phyloP scores from a whole-genome alignment of 2,888 invertebrate species.

The Clistopyga incitator region DNA sequence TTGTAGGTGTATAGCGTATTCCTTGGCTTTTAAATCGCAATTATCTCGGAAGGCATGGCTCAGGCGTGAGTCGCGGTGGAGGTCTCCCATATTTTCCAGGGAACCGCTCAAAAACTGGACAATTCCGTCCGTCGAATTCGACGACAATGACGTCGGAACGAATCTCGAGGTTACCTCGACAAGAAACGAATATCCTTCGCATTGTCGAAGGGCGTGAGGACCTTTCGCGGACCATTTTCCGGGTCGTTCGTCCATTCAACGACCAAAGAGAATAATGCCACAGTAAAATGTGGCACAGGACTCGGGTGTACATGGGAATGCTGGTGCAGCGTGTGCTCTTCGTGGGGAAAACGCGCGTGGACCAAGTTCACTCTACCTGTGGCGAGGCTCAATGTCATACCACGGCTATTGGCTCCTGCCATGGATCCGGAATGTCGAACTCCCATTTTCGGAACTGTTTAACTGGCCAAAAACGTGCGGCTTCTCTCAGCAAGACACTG shows the following conservation, averaged over 20 bases:
- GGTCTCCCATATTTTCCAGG: slow-evolving; percentile 63
- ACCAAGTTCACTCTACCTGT: slow-evolving; percentile 62
- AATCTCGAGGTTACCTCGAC: slow-evolving; percentile 47
- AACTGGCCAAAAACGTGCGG: slow-evolving; percentile 32
- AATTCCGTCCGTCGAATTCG: slow-evolving; percentile 61
- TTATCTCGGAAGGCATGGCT: slow-evolving; percentile 55
- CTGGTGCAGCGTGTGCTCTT: slow-evolving; percentile 27
- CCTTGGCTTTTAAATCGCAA: slow-evolving; percentile 71
- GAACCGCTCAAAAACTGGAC: slow-evolving; percentile 70
- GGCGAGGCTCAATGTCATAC: slow-evolving; percentile 31
- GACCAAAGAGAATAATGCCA: slow-evolving; percentile 65
- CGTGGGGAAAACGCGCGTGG: slow-evolving; percentile 58
- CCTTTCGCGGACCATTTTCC: slow-evolving; percentile 74
- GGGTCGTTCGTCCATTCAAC: slow-evolving; percentile 71
- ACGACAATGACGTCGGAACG: slow-evolving; percentile 65
- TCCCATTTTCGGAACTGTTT: slow-evolving; percentile 31
- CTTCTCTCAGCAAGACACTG: background rate
- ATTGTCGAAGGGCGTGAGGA: slow-evolving; percentile 77
- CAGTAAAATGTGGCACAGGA: background rate
- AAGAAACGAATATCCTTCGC: slow-evolving; percentile 51
- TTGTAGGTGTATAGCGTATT: slow-evolving; percentile 50
- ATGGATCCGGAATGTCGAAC: slow-evolving; percentile 29
- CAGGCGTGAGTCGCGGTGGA: slow-evolving; percentile 54
- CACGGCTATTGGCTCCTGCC: slow-evolving; percentile 20
- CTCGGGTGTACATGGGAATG: background rate